Base-by-base conservation (phyloP, 2,888 invertebrate species). In the Iphiclides podalirius region DNA sequence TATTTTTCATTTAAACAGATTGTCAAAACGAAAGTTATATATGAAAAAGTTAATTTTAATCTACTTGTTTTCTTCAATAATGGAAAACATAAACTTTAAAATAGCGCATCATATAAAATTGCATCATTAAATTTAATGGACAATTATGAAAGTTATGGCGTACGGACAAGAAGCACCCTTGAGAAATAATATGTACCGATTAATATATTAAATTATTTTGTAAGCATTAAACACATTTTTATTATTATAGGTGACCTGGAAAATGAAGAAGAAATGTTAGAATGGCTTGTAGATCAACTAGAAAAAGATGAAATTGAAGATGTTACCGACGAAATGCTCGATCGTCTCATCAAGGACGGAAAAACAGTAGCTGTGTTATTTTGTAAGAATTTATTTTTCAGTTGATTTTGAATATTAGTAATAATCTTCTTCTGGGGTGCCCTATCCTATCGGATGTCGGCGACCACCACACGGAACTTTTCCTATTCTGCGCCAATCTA, bases 291-390 rank as follows among this genome's bases (percentile, higher is more conserved):
- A 52, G 93, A 93, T 56, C 97, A 97, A 79, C 89, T 96, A 60
- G 96, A 96, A 75, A 95, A 94, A 66, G 97, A 97, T 77, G 97
- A 97, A 89, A 97, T 97, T 63, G 97, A 97, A 89, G 97, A 97
- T 81, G 95, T 97, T 36, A 97, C 96, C 40, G 96, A 97, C 79
- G 96, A 97, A 85, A 97, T 97, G 96, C 90, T 97, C 63, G 96
- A 96, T 75, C 94, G 94, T 72, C 90, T 97, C 57, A 93, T 97
- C 58, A 95, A 95, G 68, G 96, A 96, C 70, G 95, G 96, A 60
- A 95, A 95, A 79, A 95, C 94, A 59, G 90, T 97, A 63, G 96
- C 96, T 54, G 97, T 97, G 52, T 89, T 97, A 52, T 97, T 97
- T 81, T 97, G 97, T 97, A 91, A 92, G 93, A 17, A 46, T 38